Evolutionary conservation across 2,888 invertebrate genomes (phyloP), one percentile per base, ranked within the genome.

Genomic region (Pocota personata): DNA sequence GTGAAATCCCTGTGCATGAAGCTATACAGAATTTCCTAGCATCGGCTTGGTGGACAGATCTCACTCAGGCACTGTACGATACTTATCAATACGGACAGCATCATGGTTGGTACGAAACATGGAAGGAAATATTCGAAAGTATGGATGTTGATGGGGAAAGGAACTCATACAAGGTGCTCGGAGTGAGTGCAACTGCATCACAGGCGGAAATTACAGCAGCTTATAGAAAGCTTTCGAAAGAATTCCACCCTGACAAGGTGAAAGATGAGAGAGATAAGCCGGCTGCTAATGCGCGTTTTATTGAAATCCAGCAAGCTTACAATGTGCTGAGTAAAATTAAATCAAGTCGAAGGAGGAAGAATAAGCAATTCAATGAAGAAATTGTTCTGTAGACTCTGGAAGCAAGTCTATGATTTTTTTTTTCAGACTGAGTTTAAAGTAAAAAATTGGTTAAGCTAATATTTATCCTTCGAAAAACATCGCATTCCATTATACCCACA

Each of bases 261-360:
- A 97, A 97, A 90, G 96, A 97, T 86, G 94, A 94, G 2, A 92
- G 94, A 0, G 94, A 94, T 76, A 95, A 96, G 48, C 92, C 93
- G 2, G 94, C 93, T 1, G 98, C 97, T 0, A 97, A 98, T 90
- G 96, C 97, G 88, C 95, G 94, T 67, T 98, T 98, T 91, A 97
- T 98, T 94, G 97, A 98, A 89, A 97, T 98, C 84, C 98, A 98
- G 89, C 96, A 97, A 90, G 98, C 98, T 0, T 98, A 98, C 91
- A 98, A 97, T 90, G 95, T 97, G 50, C 93, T 98, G 0, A 97
- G 97, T 7, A 97, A 95, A 88, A 96, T 96, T 88, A 97, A 97
- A 90, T 95, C 95, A 67, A 95, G 96, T 87, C 93, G 97, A 62
- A 94, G 95, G 87, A 93, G 95, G 66, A 94, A 95, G 87, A 97